Conservation (phyloP, 2,113 vertebrate species). For the Oenanthe oenanthe region DNA sequence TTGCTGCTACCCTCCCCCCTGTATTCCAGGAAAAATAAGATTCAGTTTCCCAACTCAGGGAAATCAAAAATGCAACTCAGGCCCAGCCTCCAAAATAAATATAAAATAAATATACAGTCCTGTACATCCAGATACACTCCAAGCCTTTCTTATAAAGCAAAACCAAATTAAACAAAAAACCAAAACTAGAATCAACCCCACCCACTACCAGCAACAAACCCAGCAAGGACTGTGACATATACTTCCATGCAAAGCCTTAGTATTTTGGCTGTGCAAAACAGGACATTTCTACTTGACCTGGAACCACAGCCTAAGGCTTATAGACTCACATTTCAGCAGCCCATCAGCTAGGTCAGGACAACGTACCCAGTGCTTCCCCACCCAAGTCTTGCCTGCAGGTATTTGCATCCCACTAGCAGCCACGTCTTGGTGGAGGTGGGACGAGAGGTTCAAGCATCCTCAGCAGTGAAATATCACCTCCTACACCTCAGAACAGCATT, state of each 20-base stretch:
- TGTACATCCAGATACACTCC: not conserved
- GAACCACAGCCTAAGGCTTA: not conserved
- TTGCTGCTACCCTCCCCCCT: conserved; percentile 32
- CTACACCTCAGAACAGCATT: not conserved
- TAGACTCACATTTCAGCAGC: not conserved
- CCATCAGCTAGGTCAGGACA: not conserved
- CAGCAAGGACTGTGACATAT: not conserved
- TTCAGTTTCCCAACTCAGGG: conserved; percentile 27
- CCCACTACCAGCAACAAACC: not conserved
- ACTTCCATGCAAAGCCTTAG: not conserved
- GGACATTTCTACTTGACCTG: not conserved
- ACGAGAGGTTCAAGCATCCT: not conserved
- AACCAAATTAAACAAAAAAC: not conserved
- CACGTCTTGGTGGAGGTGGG: not conserved
- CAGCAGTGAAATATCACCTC: not conserved
- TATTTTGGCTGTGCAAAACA: not conserved
- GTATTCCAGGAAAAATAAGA: conserved; percentile 55
- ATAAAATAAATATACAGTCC: not conserved
- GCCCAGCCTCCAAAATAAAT: conserved; percentile 25
- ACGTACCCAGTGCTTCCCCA: not conserved
- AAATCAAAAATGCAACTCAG: not conserved
- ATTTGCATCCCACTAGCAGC: not conserved
- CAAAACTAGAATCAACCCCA: not conserved
- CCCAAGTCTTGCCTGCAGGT: not conserved
- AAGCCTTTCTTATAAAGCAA: not conserved